These are phyloP conservation scores for Cremastinae sp. DNA, from an alignment of 2,888 invertebrate genomes.

Conservation along the genomic window DNA sequence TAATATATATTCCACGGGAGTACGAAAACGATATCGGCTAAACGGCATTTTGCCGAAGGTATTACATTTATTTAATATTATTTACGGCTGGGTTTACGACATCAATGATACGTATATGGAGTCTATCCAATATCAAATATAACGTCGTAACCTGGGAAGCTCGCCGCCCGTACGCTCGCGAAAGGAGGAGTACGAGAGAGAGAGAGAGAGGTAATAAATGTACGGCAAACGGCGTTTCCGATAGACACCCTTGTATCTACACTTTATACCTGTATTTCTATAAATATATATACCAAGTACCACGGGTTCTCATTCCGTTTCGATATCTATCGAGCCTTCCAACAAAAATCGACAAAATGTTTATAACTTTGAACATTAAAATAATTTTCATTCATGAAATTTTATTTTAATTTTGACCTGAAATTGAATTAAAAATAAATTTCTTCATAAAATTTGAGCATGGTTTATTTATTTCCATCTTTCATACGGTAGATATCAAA, in stretches of 20 bases:
- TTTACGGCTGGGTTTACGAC: conserved; percentile 79
- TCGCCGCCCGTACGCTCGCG: conserved; percentile 57
- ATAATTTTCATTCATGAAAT: no score
- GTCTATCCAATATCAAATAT: conserved; percentile 80
- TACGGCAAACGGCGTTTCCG: conserved; percentile 78
- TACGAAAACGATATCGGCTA: conserved; percentile 64
- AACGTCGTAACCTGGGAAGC: conserved; percentile 77
- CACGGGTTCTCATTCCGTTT: conserved; percentile 62
- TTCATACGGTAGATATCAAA: no score
- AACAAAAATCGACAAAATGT: neutral
- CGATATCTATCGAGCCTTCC: conserved; percentile 41
- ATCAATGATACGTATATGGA: conserved; percentile 78
- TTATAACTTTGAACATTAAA: no score
- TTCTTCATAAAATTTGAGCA: no score
- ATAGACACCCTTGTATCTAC: conserved; percentile 73
- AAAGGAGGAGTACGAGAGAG: conserved; percentile 62
- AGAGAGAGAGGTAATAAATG: conserved; percentile 78
- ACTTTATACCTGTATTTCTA: conserved; percentile 29
- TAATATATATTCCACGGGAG: conserved; percentile 47
- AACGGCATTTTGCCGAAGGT: conserved; percentile 76
- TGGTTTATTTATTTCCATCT: no score
- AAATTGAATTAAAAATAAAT: no score
- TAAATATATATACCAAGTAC: conserved; percentile 37
- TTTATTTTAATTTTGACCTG: no score
- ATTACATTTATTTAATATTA: conserved; percentile 80